Evolutionary conservation across 1,140 invertebrate genomes (phyloP).

Genomic region (Leptinotarsa undecemlineata): DNA sequence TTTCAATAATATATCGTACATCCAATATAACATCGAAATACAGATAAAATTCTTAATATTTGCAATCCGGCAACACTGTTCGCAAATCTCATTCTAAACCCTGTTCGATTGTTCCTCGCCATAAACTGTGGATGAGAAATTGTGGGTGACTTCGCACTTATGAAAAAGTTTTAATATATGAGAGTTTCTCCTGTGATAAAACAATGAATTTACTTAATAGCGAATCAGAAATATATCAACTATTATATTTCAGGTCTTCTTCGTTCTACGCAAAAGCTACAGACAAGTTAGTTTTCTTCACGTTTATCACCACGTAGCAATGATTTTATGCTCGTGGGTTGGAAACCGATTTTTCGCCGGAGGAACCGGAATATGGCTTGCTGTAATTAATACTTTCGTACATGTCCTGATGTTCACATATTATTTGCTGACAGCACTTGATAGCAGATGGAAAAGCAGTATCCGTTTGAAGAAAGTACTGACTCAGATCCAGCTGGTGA

Average conservation of each 20-base stretch:
- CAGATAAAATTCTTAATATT: too few species aligned
- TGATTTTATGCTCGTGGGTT: constrained; percentile 67
- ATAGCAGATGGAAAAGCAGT: constrained; percentile 64
- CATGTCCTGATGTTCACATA: constrained; percentile 82
- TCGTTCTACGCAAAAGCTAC: constrained; percentile 84
- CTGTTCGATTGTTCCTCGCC: too few species aligned
- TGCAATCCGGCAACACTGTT: too few species aligned
- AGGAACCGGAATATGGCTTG: constrained; percentile 63
- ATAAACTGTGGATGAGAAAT: too few species aligned
- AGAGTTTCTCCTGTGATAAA: too few species aligned
- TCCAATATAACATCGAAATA: too few species aligned
- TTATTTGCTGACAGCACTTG: constrained; percentile 70
- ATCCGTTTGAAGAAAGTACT: constrained; percentile 79
- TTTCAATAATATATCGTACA: too few species aligned
- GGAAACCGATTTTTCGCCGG: constrained; percentile 68
- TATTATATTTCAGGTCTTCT: constrained; percentile 68
- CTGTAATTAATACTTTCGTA: constrained; percentile 72
- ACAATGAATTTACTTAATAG: too few species aligned
- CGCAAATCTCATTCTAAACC: too few species aligned
- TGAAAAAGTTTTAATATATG: too few species aligned
- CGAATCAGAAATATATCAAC: too few species aligned
- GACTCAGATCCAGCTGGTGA: constrained; percentile 71
- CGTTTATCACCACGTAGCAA: constrained; percentile 84
- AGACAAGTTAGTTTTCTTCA: constrained; percentile 86
- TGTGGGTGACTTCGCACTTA: too few species aligned